Evolutionary conservation across 2,113 vertebrate species (phyloP), one percentile per base, ranked within the genome.

Genomic region (Menura novaehollandiae): DNA sequence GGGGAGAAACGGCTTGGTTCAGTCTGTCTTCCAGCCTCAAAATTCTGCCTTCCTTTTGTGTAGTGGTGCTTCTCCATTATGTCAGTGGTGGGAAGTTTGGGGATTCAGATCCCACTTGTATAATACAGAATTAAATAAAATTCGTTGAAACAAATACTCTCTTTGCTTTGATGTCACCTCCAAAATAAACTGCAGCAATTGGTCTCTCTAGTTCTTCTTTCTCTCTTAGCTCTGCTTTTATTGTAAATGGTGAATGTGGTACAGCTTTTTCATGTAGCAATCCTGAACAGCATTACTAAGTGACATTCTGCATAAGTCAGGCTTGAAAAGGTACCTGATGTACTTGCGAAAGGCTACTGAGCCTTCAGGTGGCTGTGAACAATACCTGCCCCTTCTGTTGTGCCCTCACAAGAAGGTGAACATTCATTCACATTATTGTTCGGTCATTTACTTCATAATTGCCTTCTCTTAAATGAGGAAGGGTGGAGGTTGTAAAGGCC

Each of bases 81-180:
- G 55, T 80, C 58, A 84, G 83, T 82, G 85, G 75, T 93, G 91
- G 89, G 78, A 97, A 92, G 97, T 89, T 68, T 76, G 44, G 94
- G 93, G 76, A 94, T 96, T 89, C 72, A 85, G 82, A 85, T 95
- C 96, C 97, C 85, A 43, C 55, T 94, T 97, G 97, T 97, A 93
- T 84, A 88, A 94, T 96, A 95, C 5, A 7, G 89, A 94, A 91
- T 87, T 41, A 95, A 97, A 97, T 97, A 97, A 97, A 97, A 77
- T 24, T 85, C 75, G 64, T 89, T 89, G 87, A 94, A 95, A 75
- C 72, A 90, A 62, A 24, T 55, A 7, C 21, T 71, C 21, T 9
- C 8, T 82, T 89, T 95, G 68, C 72, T 72, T 92, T 55, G 55
- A 37, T 67, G 63, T 94, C 68, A 51, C 46, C 72, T 86, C 72